A percentile compares a stretch with the other conserved stretches of the same genome.
phyloP scores from a whole-genome alignment of 2,888 invertebrate genomes.

The Marasmarcha lunaedactyla region DNA sequence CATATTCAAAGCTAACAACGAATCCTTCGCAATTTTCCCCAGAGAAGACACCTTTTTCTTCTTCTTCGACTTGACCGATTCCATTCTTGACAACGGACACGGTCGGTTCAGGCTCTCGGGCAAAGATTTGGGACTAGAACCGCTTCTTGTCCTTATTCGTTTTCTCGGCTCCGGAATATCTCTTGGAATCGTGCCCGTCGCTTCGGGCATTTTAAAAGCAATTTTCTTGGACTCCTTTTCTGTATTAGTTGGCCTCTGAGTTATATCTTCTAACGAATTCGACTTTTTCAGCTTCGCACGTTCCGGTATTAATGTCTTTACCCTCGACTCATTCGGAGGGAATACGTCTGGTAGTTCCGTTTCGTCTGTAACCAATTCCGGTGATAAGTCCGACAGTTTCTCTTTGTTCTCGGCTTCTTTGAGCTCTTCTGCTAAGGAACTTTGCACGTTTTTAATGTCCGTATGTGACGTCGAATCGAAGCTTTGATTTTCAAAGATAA shows the following conservation, averaged over 20 bases:
- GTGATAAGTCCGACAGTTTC: conserved; percentile 43
- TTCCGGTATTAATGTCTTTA: conserved; percentile 40
- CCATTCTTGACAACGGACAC: conserved; percentile 42
- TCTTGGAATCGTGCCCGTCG: conserved; percentile 33
- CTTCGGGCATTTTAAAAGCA: conserved; percentile 52
- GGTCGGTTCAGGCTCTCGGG: conserved; percentile 55
- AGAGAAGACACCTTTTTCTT: conserved; percentile 54
- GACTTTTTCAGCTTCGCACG: conserved; percentile 50
- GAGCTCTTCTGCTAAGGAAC: conserved; percentile 44
- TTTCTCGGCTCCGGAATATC: conserved; percentile 49
- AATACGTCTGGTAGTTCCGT: conserved; percentile 39
- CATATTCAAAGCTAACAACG: conserved; percentile 55
- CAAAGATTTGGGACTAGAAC: conserved; percentile 59
- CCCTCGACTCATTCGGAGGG: conserved; percentile 32
- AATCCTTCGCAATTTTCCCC: conserved; percentile 60
- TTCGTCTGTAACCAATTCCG: conserved; percentile 51
- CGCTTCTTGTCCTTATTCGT: conserved; percentile 42
- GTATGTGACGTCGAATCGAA: conserved; percentile 24
- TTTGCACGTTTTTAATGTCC: conserved; percentile 22
- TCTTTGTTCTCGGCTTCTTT: conserved; percentile 50
- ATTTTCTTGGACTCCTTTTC: conserved; percentile 42
- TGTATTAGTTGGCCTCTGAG: conserved; percentile 22
- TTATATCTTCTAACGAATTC: conserved; percentile 48
- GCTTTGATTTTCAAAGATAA: conserved; percentile 42
- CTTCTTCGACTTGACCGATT: conserved; percentile 36